phyloP scores from a whole-genome alignment of 2,797 vertebrate species.

The Alectoris magna region DNA sequence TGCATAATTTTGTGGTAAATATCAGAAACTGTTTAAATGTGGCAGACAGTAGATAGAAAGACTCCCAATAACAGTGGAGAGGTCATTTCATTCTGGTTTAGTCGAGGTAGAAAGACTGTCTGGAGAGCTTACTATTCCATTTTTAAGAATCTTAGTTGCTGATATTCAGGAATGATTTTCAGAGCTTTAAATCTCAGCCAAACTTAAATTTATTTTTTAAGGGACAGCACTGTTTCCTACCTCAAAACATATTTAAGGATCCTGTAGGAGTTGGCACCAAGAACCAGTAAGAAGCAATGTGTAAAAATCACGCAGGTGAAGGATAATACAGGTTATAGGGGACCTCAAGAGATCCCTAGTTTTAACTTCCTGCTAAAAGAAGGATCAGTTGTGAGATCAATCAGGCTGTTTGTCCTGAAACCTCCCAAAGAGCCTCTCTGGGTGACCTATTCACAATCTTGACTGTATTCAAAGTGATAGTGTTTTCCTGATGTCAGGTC shows the following conservation, averaged over 20 bases:
- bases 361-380: neutral
- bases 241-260: neutral
- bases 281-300: neutral
- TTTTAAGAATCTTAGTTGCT: neutral
- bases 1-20: neutral
- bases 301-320: neutral
- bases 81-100: neutral
- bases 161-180: neutral
- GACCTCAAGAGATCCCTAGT: neutral
- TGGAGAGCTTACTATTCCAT: neutral
- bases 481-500: neutral
- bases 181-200: neutral
- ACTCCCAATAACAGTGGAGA: neutral
- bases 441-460: neutral
- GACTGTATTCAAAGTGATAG: neutral
- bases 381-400: neutral
- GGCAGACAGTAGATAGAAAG: neutral
- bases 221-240: neutral
- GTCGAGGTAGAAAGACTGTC: neutral
- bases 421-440: neutral
- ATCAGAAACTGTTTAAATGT: neutral
- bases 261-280: neutral
- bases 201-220: neutral
- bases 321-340: fast-evolving
- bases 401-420: neutral